A percentile compares a stretch with the other conserved stretches of the same genome.
Evolutionary conservation across 92 coral and sea anemone genomes (phyloP).

Genomic region (Zoanthus gigantus): DNA sequence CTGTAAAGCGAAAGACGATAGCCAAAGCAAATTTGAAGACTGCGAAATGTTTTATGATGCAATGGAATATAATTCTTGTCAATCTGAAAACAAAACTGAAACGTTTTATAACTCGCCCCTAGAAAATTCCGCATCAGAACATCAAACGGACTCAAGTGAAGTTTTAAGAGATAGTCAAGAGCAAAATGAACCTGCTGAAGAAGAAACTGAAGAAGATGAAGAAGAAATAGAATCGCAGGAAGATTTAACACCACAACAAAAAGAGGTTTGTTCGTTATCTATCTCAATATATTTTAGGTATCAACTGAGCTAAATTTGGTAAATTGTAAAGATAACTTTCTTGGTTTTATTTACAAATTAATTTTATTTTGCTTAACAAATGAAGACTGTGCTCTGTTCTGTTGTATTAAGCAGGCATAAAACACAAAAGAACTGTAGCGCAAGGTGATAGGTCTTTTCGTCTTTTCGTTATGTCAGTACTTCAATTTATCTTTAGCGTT

Average conservation of each 20-base stretch:
- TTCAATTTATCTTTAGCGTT: too few species aligned
- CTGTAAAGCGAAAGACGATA: not conserved
- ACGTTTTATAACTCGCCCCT: conserved; percentile 2
- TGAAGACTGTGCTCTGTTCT: too few species aligned
- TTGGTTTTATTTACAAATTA: too few species aligned
- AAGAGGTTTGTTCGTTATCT: conserved; percentile 19
- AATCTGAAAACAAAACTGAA: not conserved
- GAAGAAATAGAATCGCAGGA: conserved; percentile 22
- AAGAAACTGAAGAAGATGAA: conserved; percentile 13
- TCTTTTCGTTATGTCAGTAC: too few species aligned
- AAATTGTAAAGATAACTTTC: not conserved
- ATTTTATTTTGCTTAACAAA: too few species aligned
- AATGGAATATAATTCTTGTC: not conserved
- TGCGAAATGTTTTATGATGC: conserved; percentile 17
- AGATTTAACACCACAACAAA: conserved; percentile 37
- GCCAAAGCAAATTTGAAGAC: not conserved
- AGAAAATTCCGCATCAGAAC: not conserved
- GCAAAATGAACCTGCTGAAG: not conserved
- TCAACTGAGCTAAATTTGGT: not conserved
- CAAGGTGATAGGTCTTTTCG: too few species aligned
- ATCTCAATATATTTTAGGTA: not conserved
- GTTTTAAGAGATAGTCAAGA: not conserved
- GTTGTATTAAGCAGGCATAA: too few species aligned
- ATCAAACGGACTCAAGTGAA: conserved; percentile 25
- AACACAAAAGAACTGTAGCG: too few species aligned